These are phyloP conservation scores for Oligia fasciuncula DNA, from an alignment of 2,888 invertebrate species.

Conservation along the genomic window DNA sequence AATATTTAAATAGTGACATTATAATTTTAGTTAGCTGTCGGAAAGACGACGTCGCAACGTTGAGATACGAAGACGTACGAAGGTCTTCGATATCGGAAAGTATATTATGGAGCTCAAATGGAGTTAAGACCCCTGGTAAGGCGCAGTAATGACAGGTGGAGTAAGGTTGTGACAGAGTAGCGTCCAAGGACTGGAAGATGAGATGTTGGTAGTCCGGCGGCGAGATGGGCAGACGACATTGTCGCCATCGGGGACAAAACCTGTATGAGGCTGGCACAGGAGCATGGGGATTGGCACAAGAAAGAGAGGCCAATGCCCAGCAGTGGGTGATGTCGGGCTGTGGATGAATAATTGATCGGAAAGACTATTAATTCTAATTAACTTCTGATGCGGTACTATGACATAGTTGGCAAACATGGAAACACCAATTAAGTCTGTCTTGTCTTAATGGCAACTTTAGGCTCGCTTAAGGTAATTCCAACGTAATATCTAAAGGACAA, in stretches of 20 bases:
- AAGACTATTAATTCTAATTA: not conserved
- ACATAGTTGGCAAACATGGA: slow-evolving; percentile 7
- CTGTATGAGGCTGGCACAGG: not conserved
- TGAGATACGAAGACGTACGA: not conserved
- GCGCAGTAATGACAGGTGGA: not conserved
- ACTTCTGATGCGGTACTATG: not conserved
- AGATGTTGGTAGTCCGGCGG: not conserved
- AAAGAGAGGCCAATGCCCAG: not conserved
- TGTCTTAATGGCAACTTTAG: slow-evolving; percentile 30
- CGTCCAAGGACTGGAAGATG: not conserved
- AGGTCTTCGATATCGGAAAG: not conserved
- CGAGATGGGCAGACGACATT: not conserved
- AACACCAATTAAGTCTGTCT: slow-evolving; percentile 26
- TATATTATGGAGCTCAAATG: not conserved
- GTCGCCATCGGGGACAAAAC: not conserved
- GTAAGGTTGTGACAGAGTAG: not conserved
- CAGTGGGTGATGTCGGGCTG: not conserved
- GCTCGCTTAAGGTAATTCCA: slow-evolving; percentile 35
- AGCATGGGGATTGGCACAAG: not conserved
- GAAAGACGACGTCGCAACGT: not conserved
- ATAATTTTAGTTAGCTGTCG: not conserved
- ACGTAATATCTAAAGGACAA: slow-evolving; percentile 39
- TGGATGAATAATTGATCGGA: not conserved
- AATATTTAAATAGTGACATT: not conserved
- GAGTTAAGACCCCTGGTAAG: not conserved